phyloP scores from a whole-genome alignment of 2,113 vertebrate species.

The Ctenomys sociabilis region DNA sequence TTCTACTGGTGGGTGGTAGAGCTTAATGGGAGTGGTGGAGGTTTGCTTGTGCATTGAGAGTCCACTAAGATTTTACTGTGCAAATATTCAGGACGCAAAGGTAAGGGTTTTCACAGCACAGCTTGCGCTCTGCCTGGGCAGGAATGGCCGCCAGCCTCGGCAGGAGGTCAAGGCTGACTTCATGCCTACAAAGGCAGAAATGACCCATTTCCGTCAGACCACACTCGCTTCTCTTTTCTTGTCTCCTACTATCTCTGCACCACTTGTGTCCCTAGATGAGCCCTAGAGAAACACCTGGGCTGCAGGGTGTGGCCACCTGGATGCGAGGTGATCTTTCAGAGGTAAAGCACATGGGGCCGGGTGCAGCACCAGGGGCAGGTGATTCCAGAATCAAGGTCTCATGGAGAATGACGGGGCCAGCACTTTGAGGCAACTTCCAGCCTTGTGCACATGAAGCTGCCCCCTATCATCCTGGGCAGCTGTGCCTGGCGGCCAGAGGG shows the following conservation, averaged over 20 bases:
- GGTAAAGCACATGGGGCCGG: not conserved
- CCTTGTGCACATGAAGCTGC: not conserved
- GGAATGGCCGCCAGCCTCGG: not conserved
- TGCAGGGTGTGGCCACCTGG: not conserved
- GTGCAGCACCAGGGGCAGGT: accelerated
- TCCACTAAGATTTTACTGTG: not conserved
- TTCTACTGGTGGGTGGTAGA: not conserved
- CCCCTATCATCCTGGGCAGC: not conserved
- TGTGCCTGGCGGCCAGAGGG: too few relatives aligned
- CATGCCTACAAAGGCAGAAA: not conserved
- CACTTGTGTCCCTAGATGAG: not conserved
- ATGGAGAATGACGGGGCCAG: not conserved
- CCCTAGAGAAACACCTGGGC: too few relatives aligned
- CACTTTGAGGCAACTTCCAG: accelerated
- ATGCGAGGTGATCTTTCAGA: not conserved
- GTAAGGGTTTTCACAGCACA: not conserved
- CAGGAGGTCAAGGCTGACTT: not conserved
- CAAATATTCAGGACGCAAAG: not conserved
- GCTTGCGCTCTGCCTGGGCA: not conserved
- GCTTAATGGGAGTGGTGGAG: accelerated
- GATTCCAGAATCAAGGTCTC: not conserved
- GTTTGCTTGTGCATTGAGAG: not conserved
- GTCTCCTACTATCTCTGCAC: not conserved
- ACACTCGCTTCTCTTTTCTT: not conserved
- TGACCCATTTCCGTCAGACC: not conserved